Evolutionary conservation across 2,113 vertebrate genomes (phyloP), one percentile per base, ranked within the genome.

Genomic region (Capreolus pygargus): DNA sequence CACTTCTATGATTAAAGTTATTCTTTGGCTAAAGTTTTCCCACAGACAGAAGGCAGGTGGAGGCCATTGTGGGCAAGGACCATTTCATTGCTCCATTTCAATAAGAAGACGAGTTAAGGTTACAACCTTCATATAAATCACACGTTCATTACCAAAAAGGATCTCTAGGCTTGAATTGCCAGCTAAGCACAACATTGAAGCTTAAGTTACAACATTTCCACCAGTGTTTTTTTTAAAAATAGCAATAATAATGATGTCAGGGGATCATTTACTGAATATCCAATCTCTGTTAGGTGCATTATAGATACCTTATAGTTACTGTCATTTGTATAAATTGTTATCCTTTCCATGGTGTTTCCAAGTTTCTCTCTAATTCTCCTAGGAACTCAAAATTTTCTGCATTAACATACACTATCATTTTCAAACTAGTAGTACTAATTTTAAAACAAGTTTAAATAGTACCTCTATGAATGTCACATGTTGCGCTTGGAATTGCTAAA

Each of bases 391-490:
- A 43, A 55, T 54, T 54, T 70, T 61, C 58, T 19, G 14, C 54
- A 25, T 4, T 30, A 55, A 45, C 55, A 78, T 16, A 36, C 78
- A 89, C 5, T 8, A 64, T 78, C 27, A 17, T 78, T 43, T 91
- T 36, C 83, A 88, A 95, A 67, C 60, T 19, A 64, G 64, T 23
- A 60, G 89, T 67, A 43, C 92, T 95, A 76, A 93, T 91, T 97
- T 97, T 86, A 96, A 94, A 97, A 28, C 78, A 50, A 47, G 28
- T 78, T 91, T 96, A 82, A 94, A 96, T 91, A 86, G 89, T 57
- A 55, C 85, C 92, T 89, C 92, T 86, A 55, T 93, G 86, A 91
- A 91, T 25, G 78, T 93, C 94, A 67, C 1, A 1, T 6, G 11
- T 86, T 91, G 47, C 45, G 43, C 89, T 91, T 96, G 60, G 67